These are phyloP conservation scores for Varanus salvator DNA, from an alignment of 2,113 vertebrate genomes.

Conservation along the genomic window DNA sequence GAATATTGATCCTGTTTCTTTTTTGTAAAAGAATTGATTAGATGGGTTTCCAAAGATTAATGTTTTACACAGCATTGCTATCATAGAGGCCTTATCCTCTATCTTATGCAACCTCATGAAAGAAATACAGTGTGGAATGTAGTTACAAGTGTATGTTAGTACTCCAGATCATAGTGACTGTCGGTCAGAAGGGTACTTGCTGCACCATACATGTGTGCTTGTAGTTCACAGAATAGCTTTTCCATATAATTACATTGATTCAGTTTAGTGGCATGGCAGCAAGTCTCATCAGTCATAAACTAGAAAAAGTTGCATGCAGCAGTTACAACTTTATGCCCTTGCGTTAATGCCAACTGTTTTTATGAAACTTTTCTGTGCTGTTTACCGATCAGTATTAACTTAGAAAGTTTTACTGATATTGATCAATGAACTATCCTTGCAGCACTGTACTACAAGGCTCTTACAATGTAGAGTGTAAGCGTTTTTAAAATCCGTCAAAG, in stretches of 20 bases:
- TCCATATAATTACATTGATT: neutral
- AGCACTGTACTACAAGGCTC: neutral
- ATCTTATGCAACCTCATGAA: neutral
- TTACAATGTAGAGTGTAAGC: neutral
- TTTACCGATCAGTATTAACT: neutral
- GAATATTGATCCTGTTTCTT: neutral
- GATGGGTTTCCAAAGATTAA: neutral
- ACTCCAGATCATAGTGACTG: neutral
- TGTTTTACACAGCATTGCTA: neutral
- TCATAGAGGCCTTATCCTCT: neutral
- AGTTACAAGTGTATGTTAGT: neutral
- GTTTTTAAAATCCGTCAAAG: neutral
- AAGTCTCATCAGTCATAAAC: neutral
- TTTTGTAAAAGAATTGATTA: neutral
- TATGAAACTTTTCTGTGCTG: neutral
- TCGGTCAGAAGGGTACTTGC: neutral
- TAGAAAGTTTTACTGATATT: neutral
- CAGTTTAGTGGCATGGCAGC: neutral
- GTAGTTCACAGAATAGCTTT: neutral
- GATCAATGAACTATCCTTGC: fast-evolving
- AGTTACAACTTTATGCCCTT: fast-evolving
- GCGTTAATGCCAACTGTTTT: neutral
- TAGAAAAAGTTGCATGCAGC: fast-evolving
- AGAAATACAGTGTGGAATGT: neutral
- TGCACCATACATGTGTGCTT: neutral